Conservation (phyloP, 2,888 invertebrate species). For the Rotaria magnacalcarata region DNA sequence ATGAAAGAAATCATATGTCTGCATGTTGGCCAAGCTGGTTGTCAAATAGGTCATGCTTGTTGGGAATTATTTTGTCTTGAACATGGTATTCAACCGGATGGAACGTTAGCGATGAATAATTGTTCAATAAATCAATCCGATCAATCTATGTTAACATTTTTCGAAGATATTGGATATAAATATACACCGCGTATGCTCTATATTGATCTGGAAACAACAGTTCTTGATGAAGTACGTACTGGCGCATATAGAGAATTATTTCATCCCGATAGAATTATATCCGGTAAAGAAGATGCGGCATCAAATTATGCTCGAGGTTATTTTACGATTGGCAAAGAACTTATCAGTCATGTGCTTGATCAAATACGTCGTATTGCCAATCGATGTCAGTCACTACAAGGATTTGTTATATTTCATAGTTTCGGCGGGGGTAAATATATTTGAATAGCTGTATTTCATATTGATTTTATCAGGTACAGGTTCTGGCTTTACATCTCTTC, state of each 20-base stretch:
- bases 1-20: slow-evolving; percentile 39
- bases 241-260: slow-evolving; percentile 47
- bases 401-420: slow-evolving; percentile 46
- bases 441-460: no score
- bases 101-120: neutral
- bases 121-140: neutral
- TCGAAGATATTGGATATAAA: slow-evolving; percentile 37
- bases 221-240: slow-evolving; percentile 47
- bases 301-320: slow-evolving; percentile 47
- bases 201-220: slow-evolving; percentile 37
- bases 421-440: slow-evolving; percentile 45
- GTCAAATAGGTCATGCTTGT: slow-evolving; percentile 61
- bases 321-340: slow-evolving; percentile 43
- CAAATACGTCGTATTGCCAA: slow-evolving; percentile 44
- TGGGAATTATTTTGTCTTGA: slow-evolving; percentile 65
- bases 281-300: slow-evolving; percentile 47
- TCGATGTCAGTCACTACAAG: slow-evolving; percentile 45
- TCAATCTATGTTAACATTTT: slow-evolving; percentile 35
- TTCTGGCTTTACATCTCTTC: slow-evolving; percentile 45
- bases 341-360: slow-evolving; percentile 46
- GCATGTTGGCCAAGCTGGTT: slow-evolving; percentile 41
- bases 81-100: slow-evolving; percentile 59
- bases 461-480: slow-evolving; percentile 39
- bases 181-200: slow-evolving; percentile 38
- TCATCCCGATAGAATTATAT: slow-evolving; percentile 45